Evolutionary conservation across 2,888 invertebrate species (phyloP).

Genomic region (Eupeodes latifasciatus): DNA sequence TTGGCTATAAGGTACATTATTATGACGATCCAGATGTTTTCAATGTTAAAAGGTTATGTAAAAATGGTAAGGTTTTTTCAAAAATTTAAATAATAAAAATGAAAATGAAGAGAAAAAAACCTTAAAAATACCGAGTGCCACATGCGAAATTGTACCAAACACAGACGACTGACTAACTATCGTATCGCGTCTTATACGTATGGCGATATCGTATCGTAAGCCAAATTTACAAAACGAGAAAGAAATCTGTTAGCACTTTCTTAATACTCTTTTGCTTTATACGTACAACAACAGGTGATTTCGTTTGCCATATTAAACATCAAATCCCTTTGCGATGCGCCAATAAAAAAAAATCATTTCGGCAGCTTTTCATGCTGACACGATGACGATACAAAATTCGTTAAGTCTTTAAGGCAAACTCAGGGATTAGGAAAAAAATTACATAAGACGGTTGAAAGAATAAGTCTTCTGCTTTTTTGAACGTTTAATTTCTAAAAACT

Average conservation of each 20-base stretch:
- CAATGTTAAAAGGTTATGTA: conserved; percentile 18
- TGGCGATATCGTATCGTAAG: not conserved
- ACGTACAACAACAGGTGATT: conserved; percentile 44
- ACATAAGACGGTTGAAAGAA: too few relatives aligned
- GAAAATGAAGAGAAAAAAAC: conserved; percentile 10
- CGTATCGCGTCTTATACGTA: not conserved
- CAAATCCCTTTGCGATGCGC: conserved; percentile 40
- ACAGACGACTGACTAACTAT: conserved; percentile 6
- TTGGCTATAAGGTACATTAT: not conserved
- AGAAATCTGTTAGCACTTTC: conserved; percentile 45
- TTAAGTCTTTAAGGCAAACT: not conserved
- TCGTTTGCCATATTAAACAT: conserved; percentile 49
- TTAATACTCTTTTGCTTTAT: conserved; percentile 28
- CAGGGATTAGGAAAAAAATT: not conserved
- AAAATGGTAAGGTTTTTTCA: conserved; percentile 9
- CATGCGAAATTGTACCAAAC: conserved; percentile 4
- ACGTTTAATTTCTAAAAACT: too few relatives aligned
- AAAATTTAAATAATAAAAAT: not conserved
- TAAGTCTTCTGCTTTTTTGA: too few relatives aligned
- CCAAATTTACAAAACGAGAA: not conserved
- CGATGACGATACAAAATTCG: conserved; percentile 12
- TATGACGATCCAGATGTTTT: conserved; percentile 28
- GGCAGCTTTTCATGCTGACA: not conserved
- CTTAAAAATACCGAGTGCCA: conserved; percentile 20
- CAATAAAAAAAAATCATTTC: conserved; percentile 56